Base-by-base conservation (phyloP, 2,113 vertebrate genomes). In the Oceanites oceanicus region DNA sequence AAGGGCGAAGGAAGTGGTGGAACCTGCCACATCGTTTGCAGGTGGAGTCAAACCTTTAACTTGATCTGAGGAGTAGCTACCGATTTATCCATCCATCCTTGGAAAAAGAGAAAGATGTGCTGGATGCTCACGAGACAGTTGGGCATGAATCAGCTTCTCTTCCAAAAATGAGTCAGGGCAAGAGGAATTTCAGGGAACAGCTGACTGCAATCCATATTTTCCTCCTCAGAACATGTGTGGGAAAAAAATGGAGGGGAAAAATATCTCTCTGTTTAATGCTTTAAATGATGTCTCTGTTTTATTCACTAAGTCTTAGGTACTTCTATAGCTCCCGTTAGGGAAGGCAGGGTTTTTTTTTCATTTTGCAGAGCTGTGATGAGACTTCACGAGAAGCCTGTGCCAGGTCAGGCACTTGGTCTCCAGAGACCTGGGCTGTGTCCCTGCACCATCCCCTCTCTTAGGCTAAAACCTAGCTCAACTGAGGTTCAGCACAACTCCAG, bases 131-230 rank as follows among this genome's bases (percentile, higher is more conserved):
- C 36, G 76, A 73, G 74, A 52, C 36, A 94, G n/a, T 5, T 94
- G 66, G 42, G 89, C 0, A 3, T 81, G 76, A 92, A 93, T 85
- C 96, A 85, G 45, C 79, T 50, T 86, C 62, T 83, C 53, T 82
- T 78, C 83, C 84, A 96, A 95, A 66, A 58, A 53, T 90, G 61
- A 90, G 66, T 86, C 74, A 92, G 40, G 44, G 55, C 61, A 89
- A 81, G 53, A 97, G 38, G 77, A 88, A 81, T 91, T 94, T 82
- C 61, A 91, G 86, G 81, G 52, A 81, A 72, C 40, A 92, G 76
- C 82, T 94, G 90, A 93, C 50, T 77, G 23, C n/a, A 72, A 90
- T 49, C 55, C 26, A 1, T 34, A 56, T 89, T 89, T 89, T 75
- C 56, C 56, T 84, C 22, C 66, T 63, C 40, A 53, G 63, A 89